phyloP scores from a whole-genome alignment of 1,140 invertebrate species.

The Aphidius ervi region DNA sequence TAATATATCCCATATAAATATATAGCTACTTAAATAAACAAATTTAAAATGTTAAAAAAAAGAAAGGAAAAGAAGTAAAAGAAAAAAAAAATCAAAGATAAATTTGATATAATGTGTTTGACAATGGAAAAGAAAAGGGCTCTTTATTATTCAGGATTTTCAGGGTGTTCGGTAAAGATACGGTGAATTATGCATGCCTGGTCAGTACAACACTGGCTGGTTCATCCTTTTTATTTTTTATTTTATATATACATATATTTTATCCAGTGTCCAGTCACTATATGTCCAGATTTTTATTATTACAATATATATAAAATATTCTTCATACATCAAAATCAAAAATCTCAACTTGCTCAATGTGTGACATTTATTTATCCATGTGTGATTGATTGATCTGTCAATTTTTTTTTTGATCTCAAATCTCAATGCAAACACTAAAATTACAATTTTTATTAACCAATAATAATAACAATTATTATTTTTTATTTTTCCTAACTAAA shows the following conservation, averaged over 20 bases:
- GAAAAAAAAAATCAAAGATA: constrained; percentile 7
- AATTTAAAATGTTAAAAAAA: background rate
- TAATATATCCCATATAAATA: too few species aligned
- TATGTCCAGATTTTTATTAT: too few species aligned
- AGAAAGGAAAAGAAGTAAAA: constrained; percentile 1
- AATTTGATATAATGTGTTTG: constrained; percentile 20
- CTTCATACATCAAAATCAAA: too few species aligned
- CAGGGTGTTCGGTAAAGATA: constrained; percentile 34
- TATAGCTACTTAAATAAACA: too few species aligned
- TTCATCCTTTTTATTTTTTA: constrained; percentile 15
- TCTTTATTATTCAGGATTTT: constrained; percentile 43
- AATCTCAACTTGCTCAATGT: background rate
- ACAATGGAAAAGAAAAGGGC: constrained; percentile 15
- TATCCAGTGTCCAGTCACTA: background rate
- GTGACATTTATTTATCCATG: constrained; percentile 15
- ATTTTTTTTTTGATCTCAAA: constrained; percentile 32
- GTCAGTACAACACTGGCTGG: constrained; percentile 24
- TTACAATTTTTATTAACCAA: too few species aligned
- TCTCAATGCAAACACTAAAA: background rate
- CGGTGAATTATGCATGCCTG: constrained; percentile 36
- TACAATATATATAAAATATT: too few species aligned
- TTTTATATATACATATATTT: constrained; percentile 4
- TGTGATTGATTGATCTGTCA: constrained; percentile 43
- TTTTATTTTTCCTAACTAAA: background rate
- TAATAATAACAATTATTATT: too few species aligned